A percentile compares a stretch with the other conserved stretches of the same genome.
These are phyloP conservation scores for Protaetia brevitarsis DNA, from an alignment of 1,140 invertebrate species.

Conservation along the genomic window DNA sequence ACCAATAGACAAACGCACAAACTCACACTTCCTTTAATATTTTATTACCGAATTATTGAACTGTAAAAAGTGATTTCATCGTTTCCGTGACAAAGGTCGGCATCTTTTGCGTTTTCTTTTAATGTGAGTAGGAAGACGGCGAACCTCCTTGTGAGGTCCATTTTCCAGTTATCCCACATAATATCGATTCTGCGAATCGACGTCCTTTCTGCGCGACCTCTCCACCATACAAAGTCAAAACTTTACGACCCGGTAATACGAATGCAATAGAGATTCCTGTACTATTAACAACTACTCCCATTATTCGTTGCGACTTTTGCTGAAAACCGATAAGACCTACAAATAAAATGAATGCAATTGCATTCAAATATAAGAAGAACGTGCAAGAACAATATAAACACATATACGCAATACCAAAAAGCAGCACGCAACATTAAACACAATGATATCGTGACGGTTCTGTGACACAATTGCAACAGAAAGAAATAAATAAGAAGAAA, in stretches of 20 bases:
- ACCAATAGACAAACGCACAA: no score
- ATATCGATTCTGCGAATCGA: constrained; percentile 8
- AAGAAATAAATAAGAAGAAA: constrained; percentile 6
- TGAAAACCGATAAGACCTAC: not conserved
- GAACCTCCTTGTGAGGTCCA: constrained; percentile 1
- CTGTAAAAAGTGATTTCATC: no score
- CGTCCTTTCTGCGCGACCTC: not conserved
- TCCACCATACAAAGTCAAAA: constrained; percentile 6
- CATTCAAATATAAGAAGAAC: constrained; percentile 11
- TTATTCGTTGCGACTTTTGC: not conserved
- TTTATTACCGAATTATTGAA: no score
- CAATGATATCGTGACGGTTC: no score
- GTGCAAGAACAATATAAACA: constrained; percentile 15
- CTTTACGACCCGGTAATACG: not conserved
- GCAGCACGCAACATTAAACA: not conserved
- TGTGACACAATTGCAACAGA: no score
- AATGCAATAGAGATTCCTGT: not conserved
- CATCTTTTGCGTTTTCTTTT: not conserved
- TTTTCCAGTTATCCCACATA: constrained; percentile 7
- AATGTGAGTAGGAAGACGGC: not conserved
- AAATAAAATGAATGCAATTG: not conserved
- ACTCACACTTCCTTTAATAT: no score
- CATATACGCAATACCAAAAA: not conserved
- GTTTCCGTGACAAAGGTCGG: no score
- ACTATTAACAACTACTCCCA: not conserved